Evolutionary conservation across 2,888 invertebrate species (phyloP).

Genomic region (Pammene fasciana): DNA sequence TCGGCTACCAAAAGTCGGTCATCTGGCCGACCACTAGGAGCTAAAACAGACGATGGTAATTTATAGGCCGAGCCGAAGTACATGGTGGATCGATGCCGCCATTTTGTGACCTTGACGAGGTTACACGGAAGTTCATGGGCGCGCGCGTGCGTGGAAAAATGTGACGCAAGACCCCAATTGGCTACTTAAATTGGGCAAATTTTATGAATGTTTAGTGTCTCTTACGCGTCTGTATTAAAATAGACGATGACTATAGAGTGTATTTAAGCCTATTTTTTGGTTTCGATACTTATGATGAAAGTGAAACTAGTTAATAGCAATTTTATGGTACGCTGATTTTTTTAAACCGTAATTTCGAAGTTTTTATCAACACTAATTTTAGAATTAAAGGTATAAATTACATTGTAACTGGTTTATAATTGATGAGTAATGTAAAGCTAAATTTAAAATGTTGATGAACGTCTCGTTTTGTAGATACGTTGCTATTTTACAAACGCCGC

Average conservation of each 20-base stretch:
- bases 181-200: constrained; percentile 41
- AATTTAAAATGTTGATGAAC: too few relatives aligned
- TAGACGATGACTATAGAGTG: not conserved
- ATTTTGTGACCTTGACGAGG: constrained; percentile 71
- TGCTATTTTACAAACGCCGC: not conserved
- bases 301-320: constrained; percentile 9
- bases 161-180: constrained; percentile 48
- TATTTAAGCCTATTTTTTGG: not conserved
- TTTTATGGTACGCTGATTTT: constrained; percentile 12
- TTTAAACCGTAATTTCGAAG: not conserved
- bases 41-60: constrained; percentile 69
- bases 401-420: too few relatives aligned
- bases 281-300: constrained; percentile 2
- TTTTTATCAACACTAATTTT: not conserved
- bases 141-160: constrained; percentile 50
- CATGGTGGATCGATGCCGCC: constrained; percentile 66
- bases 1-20: constrained; percentile 74
- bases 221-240: constrained; percentile 25
- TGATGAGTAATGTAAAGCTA: not conserved
- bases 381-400: constrained; percentile 5
- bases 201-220: constrained; percentile 35
- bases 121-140: constrained; percentile 80
- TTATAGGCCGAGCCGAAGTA: constrained; percentile 56
- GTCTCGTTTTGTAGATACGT: too few relatives aligned
- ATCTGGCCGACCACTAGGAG: constrained; percentile 63